Evolutionary conservation across 2,888 invertebrate genomes (phyloP).

Genomic region (Folsomia candida): DNA sequence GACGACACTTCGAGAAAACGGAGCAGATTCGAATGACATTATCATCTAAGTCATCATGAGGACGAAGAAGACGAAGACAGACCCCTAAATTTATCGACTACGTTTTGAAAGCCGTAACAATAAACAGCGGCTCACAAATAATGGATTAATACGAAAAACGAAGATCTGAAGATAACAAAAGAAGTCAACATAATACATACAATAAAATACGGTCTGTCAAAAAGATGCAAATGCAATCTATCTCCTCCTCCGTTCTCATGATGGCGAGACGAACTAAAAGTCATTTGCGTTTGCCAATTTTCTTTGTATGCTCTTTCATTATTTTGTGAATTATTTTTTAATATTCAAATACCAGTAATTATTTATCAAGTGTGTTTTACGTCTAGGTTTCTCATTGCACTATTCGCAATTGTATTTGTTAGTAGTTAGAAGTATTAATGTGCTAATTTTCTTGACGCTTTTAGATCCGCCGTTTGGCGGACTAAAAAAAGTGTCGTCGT

Average conservation of each 20-base stretch:
- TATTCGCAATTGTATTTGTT: no score
- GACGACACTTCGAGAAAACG: conserved; percentile 41
- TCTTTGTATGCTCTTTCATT: background rate
- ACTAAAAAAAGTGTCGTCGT: no score
- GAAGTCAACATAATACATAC: no score
- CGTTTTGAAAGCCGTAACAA: background rate
- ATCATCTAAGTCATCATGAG: background rate
- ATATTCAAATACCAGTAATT: no score
- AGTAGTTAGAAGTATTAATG: no score
- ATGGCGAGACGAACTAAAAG: background rate
- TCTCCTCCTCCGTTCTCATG: background rate
- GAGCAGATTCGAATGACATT: conserved; percentile 28
- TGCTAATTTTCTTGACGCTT: no score
- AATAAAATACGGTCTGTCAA: background rate
- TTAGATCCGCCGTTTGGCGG: no score
- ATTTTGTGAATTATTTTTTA: background rate
- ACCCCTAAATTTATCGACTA: conserved; percentile 10
- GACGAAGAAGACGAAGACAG: conserved; percentile 8
- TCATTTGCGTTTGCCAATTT: no score
- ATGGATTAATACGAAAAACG: background rate
- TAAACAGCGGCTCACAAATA: background rate
- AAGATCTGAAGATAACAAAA: background rate
- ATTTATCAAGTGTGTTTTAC: no score
- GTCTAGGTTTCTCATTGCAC: no score
- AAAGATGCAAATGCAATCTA: no score